phyloP scores from a whole-genome alignment of 2,113 vertebrate species.

The Euleptes europaea region DNA sequence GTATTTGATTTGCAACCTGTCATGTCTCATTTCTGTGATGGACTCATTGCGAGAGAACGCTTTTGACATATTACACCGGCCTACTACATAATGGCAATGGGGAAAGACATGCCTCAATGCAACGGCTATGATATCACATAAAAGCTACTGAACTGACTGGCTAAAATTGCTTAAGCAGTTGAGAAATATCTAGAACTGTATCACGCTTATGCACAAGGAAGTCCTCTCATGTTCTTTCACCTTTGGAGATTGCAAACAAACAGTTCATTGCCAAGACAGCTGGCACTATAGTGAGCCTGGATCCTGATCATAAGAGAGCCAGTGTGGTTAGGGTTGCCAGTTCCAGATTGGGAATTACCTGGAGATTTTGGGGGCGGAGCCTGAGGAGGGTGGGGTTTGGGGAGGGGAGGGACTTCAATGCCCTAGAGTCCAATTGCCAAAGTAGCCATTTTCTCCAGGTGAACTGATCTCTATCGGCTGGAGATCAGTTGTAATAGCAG shows the following conservation, averaged over 20 bases:
- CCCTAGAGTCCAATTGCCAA: too few species aligned
- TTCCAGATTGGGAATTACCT: too few species aligned
- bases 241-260: neutral
- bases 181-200: conserved; percentile 16
- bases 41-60: conserved; percentile 45
- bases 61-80: conserved; percentile 56
- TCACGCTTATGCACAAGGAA: neutral
- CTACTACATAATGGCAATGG: conserved; percentile 51
- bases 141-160: conserved; percentile 31
- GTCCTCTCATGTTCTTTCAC: rapidly evolving
- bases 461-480: too few species aligned
- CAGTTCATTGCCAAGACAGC: too few species aligned
- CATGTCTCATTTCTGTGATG: conserved; percentile 18
- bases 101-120: conserved; percentile 49
- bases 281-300: neutral
- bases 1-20: conserved; percentile 55
- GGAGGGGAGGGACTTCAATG: too few species aligned
- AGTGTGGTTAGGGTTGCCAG: too few species aligned
- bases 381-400: too few species aligned
- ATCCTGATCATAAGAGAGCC: too few species aligned
- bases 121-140: conserved; percentile 26
- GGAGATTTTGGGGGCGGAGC: too few species aligned
- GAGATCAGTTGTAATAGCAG: too few species aligned
- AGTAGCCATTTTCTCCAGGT: too few species aligned
- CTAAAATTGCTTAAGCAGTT: neutral